Conservation (phyloP, 1,140 invertebrate genomes). For the Himalopsyche phryganea region DNA sequence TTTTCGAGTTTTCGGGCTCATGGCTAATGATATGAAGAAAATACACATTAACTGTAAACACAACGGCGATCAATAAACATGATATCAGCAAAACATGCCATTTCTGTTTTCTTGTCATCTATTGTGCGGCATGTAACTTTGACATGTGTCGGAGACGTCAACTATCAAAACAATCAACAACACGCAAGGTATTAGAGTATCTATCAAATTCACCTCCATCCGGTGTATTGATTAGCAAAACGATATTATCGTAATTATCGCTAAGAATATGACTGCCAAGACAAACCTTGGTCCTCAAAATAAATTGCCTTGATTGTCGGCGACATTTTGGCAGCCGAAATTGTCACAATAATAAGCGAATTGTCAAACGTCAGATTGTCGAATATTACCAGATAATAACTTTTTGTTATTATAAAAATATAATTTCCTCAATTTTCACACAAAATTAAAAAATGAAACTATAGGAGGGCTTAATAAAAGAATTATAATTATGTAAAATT, state of each 20-base stretch:
- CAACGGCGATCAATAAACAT: conserved; percentile 36
- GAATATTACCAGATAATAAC: too few species aligned
- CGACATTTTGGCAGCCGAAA: conserved; percentile 6
- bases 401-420: too few species aligned
- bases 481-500: too few species aligned
- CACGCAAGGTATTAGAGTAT: background rate
- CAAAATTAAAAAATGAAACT: too few species aligned
- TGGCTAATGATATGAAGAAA: conserved; percentile 44
- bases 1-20: conserved; percentile 33
- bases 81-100: conserved; percentile 22
- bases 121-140: conserved; percentile 10
- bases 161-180: conserved; percentile 8
- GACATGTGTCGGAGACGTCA: conserved; percentile 10
- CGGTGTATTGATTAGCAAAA: background rate
- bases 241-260: background rate
- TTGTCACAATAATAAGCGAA: background rate
- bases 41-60: conserved; percentile 42
- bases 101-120: conserved; percentile 26
- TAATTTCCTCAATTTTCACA: too few species aligned
- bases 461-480: too few species aligned
- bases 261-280: background rate
- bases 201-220: background rate
- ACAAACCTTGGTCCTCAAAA: conserved; percentile 22
- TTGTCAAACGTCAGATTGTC: background rate
- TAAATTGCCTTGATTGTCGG: conserved; percentile 9